Evolutionary conservation across 1,140 invertebrate species (phyloP).

Genomic region (Physella acuta): DNA sequence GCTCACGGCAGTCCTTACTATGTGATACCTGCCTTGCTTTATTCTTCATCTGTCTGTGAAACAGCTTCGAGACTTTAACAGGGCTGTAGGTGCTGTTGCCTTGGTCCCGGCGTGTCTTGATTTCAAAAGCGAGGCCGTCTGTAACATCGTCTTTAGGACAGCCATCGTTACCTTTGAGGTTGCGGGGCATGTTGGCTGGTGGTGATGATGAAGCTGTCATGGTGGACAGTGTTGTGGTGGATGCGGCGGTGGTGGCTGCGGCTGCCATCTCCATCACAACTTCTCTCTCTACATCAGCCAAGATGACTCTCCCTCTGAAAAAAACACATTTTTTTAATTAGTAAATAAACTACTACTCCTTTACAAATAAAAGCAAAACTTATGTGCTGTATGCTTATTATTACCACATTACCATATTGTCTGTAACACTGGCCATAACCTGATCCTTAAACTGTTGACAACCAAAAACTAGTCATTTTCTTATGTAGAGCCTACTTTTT

Average conservation of each 20-base stretch:
- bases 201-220: too few relatives aligned
- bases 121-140: neutral
- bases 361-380: too few relatives aligned
- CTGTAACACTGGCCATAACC: too few relatives aligned
- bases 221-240: neutral
- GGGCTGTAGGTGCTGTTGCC: constrained; percentile 7
- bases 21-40: neutral
- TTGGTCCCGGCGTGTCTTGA: constrained; percentile 1
- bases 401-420: too few relatives aligned
- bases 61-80: neutral
- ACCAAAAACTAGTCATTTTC: too few relatives aligned
- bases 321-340: too few relatives aligned
- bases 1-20: neutral
- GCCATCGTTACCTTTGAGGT: neutral
- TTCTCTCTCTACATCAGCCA: constrained; percentile 17
- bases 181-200: neutral
- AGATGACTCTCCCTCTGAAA: constrained; percentile 16
- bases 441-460: too few relatives aligned
- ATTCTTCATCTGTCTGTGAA: neutral
- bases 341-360: too few relatives aligned
- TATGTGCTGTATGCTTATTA: too few relatives aligned
- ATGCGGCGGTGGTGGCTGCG: neutral
- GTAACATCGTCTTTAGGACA: neutral
- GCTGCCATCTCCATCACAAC: constrained; percentile 15
- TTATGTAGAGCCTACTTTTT: too few relatives aligned